Evolutionary conservation across 1,140 invertebrate species (phyloP).

Genomic region (Psilanteris sp.): DNA sequence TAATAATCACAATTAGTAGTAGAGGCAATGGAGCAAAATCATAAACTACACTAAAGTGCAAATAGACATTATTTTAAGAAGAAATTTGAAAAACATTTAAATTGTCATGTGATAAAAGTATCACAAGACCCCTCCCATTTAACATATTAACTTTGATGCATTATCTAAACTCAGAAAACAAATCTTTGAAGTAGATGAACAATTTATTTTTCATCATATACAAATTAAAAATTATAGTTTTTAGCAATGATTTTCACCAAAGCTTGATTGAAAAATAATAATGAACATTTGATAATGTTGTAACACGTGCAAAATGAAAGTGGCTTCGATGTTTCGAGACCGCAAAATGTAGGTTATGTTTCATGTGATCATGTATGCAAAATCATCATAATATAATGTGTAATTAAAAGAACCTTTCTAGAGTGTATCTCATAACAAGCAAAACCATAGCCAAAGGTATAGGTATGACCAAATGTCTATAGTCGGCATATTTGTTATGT

Average conservation of each 20-base stretch:
- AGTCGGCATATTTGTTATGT: slow-evolving; percentile 88
- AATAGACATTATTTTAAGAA: too few relatives aligned
- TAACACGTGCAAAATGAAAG: slow-evolving; percentile 28
- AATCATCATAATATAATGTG: not conserved
- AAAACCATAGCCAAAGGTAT: slow-evolving; percentile 89
- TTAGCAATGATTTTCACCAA: too few relatives aligned
- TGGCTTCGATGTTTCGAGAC: slow-evolving; percentile 11
- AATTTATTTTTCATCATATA: too few relatives aligned
- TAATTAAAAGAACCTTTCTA: slow-evolving; percentile 86
- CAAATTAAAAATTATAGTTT: too few relatives aligned
- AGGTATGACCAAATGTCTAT: slow-evolving; percentile 90
- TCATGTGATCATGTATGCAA: too few relatives aligned
- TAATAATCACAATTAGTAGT: too few relatives aligned
- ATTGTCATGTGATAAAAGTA: not conserved
- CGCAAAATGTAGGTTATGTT: slow-evolving; percentile 46
- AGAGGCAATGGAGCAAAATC: too few relatives aligned
- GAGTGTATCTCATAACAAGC: slow-evolving; percentile 85
- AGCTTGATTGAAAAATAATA: too few relatives aligned
- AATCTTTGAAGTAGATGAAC: too few relatives aligned
- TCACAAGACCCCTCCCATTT: not conserved
- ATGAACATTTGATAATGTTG: slow-evolving; percentile 3
- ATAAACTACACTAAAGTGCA: too few relatives aligned
- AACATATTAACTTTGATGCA: not conserved
- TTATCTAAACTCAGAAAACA: not conserved
- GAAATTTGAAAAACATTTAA: too few relatives aligned